Conservation (phyloP, 1,140 invertebrate species). For the Leguminivora glycinivorella region DNA sequence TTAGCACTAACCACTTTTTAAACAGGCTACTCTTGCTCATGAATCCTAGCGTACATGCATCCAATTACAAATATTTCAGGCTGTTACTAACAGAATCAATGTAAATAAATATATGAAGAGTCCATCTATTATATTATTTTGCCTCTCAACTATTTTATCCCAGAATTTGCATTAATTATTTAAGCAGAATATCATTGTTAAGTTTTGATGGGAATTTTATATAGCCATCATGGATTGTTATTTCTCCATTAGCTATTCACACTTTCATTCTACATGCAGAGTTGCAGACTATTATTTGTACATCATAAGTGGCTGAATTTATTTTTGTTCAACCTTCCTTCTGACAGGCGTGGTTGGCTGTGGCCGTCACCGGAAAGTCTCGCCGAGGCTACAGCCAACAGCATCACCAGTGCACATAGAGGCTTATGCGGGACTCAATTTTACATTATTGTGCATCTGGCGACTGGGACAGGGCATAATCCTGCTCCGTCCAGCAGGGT, state of each 20-base stretch:
- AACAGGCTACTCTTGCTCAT: background rate
- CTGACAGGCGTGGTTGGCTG: too few relatives aligned
- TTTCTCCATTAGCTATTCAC: background rate
- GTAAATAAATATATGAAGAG: background rate
- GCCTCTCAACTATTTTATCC: background rate
- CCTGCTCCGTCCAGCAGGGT: too few relatives aligned
- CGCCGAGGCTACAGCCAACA: too few relatives aligned
- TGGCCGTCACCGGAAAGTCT: too few relatives aligned
- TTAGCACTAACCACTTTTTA: too few relatives aligned
- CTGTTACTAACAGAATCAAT: background rate
- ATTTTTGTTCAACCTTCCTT: too few relatives aligned
- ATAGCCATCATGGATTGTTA: background rate
- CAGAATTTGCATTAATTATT: slow-evolving; percentile 23
- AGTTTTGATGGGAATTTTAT: slow-evolving; percentile 31
- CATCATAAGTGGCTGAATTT: background rate
- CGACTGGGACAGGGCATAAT: too few relatives aligned
- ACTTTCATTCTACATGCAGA: too few relatives aligned
- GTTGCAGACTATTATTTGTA: too few relatives aligned
- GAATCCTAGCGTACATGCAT: background rate
- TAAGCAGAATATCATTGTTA: slow-evolving; percentile 36
- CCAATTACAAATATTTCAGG: background rate
- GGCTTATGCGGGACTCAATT: too few relatives aligned
- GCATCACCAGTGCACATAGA: too few relatives aligned
- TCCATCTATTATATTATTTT: background rate
- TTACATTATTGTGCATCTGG: too few relatives aligned